Percentiles rank a stretch among this genome's conserved stretches.
phyloP scores from a whole-genome alignment of 2,888 invertebrate species.

The Synanthedon formicaeformis region DNA sequence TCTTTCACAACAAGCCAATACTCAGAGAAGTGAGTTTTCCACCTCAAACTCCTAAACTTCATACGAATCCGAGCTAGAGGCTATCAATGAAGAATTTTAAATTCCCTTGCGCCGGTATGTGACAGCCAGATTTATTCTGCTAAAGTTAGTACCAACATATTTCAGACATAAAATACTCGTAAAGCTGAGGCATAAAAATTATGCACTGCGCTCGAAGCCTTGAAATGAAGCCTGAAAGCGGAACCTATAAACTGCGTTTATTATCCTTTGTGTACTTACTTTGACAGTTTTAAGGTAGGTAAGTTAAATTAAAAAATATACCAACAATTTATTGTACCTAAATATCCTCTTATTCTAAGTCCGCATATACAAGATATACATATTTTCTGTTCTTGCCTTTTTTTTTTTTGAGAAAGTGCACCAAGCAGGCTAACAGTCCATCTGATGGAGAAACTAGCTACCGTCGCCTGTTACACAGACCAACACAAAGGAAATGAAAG shows the following conservation, averaged over 20 bases:
- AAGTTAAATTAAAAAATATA: too few species aligned
- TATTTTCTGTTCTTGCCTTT: too few species aligned
- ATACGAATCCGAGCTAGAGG: neutral
- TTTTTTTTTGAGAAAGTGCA: too few species aligned
- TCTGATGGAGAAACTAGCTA: too few species aligned
- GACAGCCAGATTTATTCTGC: constrained; percentile 25
- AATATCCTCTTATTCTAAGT: too few species aligned
- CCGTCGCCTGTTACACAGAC: too few species aligned
- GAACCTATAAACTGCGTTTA: neutral
- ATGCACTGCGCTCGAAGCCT: constrained; percentile 4
- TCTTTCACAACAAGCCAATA: too few species aligned
- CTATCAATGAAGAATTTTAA: constrained; percentile 11
- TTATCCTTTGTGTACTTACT: neutral
- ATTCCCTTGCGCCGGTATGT: constrained; percentile 11
- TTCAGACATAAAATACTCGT: constrained; percentile 8
- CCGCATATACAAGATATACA: too few species aligned
- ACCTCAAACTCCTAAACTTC: neutral
- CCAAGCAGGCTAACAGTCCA: too few species aligned
- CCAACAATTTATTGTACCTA: too few species aligned
- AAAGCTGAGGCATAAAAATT: constrained; percentile 2
- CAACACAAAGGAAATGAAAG: too few species aligned
- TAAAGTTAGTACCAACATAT: constrained; percentile 7
- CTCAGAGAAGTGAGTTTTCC: too few species aligned
- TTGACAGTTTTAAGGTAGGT: neutral
- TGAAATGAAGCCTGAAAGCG: neutral